A percentile compares a stretch with the other conserved stretches of the same genome.
Evolutionary conservation across 2,797 vertebrate species (phyloP).

Genomic region (Eospalax fontanierii): DNA sequence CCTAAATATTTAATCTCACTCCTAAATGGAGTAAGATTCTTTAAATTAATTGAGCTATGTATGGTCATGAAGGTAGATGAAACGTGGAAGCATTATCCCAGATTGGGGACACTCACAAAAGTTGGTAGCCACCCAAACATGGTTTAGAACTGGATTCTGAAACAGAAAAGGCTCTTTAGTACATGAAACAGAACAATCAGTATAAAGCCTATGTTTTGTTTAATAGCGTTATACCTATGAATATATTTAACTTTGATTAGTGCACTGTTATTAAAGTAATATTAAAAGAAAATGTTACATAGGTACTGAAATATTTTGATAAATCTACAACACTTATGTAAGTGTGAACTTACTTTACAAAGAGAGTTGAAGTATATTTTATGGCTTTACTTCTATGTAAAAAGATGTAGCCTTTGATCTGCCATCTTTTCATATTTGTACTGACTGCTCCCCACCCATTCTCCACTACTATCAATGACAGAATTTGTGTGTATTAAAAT

Average conservation of each 20-base stretch:
- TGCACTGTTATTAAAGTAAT: background rate
- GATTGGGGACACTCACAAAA: background rate
- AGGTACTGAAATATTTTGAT: background rate
- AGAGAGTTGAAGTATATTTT: background rate
- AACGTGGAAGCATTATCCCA: background rate
- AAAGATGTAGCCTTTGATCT: background rate
- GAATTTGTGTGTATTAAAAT: background rate
- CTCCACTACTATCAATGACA: background rate
- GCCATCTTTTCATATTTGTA: fast-evolving
- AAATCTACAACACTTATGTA: background rate
- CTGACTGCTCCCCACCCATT: background rate
- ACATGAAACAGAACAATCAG: background rate
- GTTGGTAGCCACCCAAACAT: background rate
- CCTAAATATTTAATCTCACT: too few species aligned
- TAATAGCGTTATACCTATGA: background rate
- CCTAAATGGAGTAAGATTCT: background rate
- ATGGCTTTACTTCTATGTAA: fast-evolving
- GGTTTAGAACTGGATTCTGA: background rate
- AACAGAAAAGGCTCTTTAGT: background rate
- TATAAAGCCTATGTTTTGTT: background rate
- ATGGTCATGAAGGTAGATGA: background rate
- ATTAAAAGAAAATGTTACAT: background rate
- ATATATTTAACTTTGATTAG: background rate
- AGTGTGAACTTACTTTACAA: background rate
- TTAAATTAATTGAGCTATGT: background rate